Evolutionary conservation across 2,113 vertebrate species (phyloP), one percentile per base, ranked within the genome.

Genomic region (Naja naja): DNA sequence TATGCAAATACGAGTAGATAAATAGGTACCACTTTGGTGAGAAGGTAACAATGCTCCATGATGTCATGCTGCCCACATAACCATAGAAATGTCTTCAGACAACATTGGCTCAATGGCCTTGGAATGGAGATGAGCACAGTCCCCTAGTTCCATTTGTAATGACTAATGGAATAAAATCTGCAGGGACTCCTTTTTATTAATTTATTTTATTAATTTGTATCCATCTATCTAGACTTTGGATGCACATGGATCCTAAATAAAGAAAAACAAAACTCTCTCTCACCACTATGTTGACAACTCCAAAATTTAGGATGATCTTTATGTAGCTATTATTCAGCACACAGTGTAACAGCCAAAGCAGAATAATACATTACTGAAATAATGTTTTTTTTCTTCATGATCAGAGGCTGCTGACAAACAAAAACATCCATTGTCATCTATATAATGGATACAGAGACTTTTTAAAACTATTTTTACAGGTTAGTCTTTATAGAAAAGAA

Each of bases 401-500:
- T n/a, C 54, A 39, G 43, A 89, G 53, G 47, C 49, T 90, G 89
- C 45, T 91, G 54, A 86, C 56, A 94, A 60, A 0, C 0, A 56
- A 90, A 18, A 91, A 86, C 93, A 43, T 88, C 92, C 93, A 94
- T 93, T 11, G 0, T 4, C 88, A 69, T 94, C 94, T 94, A 94
- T 95, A 95, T 55, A 91, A 60, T 60, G 58, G 58, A 60, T 11
- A 27, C 58, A 60, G 47, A 87, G 89, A 43, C 89, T 64, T 91
- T 88, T 95, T 87, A 94, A 96, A 87, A 93, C 94, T 92, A 74
- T 2, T 74, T 74, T 74, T 92, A 92, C 30, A 81, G 90, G 87
- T 94, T 89, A 96, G 85, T 85, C 47, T 58, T 95, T 94, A 85
- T 94, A 94, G 93, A 94, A 86, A 0, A 0, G 23, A 3, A 74